Conservation (phyloP, 2,113 vertebrate genomes). For the Chionis minor region DNA sequence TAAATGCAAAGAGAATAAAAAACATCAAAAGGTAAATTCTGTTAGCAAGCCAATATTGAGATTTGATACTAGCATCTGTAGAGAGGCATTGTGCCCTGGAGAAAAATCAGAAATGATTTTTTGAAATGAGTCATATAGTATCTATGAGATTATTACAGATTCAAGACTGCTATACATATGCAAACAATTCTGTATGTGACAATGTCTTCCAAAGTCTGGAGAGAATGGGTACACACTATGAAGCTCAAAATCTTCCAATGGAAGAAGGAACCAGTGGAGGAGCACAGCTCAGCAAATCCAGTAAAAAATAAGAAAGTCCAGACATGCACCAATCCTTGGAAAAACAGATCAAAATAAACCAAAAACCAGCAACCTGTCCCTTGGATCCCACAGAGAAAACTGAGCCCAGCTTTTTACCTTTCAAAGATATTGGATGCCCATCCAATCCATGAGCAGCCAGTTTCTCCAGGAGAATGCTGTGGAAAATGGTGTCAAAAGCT, state of each 20-base stretch:
- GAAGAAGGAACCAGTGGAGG: neutral
- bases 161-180: neutral
- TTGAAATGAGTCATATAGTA: neutral
- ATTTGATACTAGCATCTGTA: neutral
- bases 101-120: neutral
- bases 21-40: neutral
- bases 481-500: neutral
- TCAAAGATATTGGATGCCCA: neutral
- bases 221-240: neutral
- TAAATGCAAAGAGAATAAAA: neutral
- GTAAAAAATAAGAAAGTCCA: neutral
- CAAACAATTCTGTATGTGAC: neutral
- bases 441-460: neutral
- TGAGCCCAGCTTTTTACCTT: neutral
- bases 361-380: neutral
- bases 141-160: neutral
- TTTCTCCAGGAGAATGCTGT: neutral
- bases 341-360: neutral
- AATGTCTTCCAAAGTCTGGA: neutral
- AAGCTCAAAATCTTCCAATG: neutral
- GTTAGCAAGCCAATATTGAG: neutral
- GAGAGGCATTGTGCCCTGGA: neutral
- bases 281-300: neutral
- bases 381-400: neutral
- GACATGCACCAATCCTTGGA: neutral